phyloP scores from a whole-genome alignment of 2,797 vertebrate species.

The Picus viridis region DNA sequence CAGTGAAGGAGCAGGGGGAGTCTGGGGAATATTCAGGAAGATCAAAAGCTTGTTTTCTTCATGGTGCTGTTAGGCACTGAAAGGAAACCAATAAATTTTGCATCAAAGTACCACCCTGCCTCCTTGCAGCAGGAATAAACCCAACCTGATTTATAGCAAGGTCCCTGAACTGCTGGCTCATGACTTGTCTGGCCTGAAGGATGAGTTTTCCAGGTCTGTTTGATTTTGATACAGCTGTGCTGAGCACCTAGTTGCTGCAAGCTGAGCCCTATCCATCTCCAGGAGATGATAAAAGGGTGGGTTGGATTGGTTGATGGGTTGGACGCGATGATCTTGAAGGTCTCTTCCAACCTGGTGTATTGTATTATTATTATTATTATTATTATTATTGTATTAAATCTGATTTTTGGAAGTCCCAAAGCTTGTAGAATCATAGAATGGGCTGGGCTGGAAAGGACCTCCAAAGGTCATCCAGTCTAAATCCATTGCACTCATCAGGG shows the following conservation, averaged over 20 bases:
- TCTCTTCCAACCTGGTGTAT: no score
- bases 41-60: slow-evolving; percentile 46
- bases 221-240: not conserved
- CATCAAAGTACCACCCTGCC: not conserved
- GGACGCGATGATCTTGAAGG: no score
- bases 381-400: no score
- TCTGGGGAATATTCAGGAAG: not conserved
- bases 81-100: not conserved
- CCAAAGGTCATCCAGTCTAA: no score
- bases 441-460: no score
- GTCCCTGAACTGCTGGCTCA: not conserved
- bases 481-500: no score
- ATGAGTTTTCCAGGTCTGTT: not conserved
- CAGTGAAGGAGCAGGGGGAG: not conserved
- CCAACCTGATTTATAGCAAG: not conserved
- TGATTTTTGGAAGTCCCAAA: not conserved
- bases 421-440: not conserved
- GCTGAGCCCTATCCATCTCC: not conserved
- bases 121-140: not conserved
- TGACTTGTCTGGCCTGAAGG: not conserved
- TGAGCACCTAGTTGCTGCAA: not conserved
- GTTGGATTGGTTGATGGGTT: no score
- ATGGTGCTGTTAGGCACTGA: not conserved
- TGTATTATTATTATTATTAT: no score
- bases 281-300: not conserved